Evolutionary conservation across 2,888 invertebrate genomes (phyloP), one percentile per base, ranked within the genome.

Genomic region (Cosmia trapezina): DNA sequence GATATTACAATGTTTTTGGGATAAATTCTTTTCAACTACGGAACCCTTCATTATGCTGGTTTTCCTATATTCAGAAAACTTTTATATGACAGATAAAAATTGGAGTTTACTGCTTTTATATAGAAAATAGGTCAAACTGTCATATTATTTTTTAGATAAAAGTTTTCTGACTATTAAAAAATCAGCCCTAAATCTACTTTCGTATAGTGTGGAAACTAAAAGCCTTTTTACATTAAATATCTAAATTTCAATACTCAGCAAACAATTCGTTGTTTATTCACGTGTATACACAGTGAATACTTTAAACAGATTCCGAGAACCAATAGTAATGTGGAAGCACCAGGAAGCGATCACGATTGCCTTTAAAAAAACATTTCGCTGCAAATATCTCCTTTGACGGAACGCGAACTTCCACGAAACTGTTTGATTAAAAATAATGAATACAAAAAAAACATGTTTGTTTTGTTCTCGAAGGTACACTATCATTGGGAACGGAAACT

Each of bases 321-420:
- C 79, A 57, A 70, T 73, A 73, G 82, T 70, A 67, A 14, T 49
- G 17, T 11, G 14, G 6, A 63, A 67, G 53, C 22, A 66, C 17
- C 45, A 63, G 81, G 71, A 80, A 76, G 69, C 84, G 78, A 88
- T 87, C 80, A 76, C 81, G 76, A 83, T 83, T 83, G 84, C 80
- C 70, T 86, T 80, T 84, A 87, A 89, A 78, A 78, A 90, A 91
- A 88, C 80, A 81, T 86, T 86, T 87, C 82, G 63, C 80, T 73
- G 67, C 79, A 73, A 87, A 88, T 75, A 74, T 83, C 77, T 86
- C 64, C 89, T 89, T 90, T 89, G 63, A 76, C 22, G 60, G 37
- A 76, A 56, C 56, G 65, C 51, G 66, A 56, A 70, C 49, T 70
- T 41, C 22, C 45, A 53, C 54, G 62, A 41, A 70, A 56, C 63